These are phyloP conservation scores for Nothoprocta perdicaria DNA, from an alignment of 2,113 vertebrate species.

Conservation along the genomic window DNA sequence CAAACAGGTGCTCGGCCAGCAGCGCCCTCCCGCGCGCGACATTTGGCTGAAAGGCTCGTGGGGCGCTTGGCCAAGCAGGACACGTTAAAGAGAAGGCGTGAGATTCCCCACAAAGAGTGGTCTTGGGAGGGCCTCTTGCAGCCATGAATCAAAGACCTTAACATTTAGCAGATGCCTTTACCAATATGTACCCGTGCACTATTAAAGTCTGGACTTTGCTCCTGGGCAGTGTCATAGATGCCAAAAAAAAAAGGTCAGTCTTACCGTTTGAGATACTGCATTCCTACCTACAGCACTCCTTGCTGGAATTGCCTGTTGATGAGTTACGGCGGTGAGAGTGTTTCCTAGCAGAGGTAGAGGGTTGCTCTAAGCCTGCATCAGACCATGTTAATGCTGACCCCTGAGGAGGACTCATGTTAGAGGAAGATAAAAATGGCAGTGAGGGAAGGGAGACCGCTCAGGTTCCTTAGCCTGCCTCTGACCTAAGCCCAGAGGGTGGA, in stretches of 20 bases:
- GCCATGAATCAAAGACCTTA: not conserved
- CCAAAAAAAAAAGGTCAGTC: not conserved
- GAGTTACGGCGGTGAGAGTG: not conserved
- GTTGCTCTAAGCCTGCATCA: not conserved
- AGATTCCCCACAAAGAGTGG: not conserved
- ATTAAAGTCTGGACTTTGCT: not conserved
- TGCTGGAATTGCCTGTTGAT: not conserved
- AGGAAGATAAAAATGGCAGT: not conserved
- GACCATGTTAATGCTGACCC: not conserved
- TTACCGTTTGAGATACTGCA: not conserved
- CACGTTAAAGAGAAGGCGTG: not conserved
- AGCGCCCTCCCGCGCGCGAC: not conserved
- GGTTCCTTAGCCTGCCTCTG: not conserved
- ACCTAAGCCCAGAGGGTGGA: not conserved
- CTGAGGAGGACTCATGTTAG: not conserved
- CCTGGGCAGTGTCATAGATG: not conserved
- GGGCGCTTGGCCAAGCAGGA: not conserved
- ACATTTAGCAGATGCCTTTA: not conserved
- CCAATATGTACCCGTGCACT: accelerated
- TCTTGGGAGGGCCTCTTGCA: not conserved
- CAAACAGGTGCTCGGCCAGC: not conserved
- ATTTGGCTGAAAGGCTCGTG: not conserved
- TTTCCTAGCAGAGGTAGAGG: accelerated
- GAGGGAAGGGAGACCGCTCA: not conserved
- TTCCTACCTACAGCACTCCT: not conserved